Evolutionary conservation across 1,140 invertebrate genomes (phyloP).

Genomic region (Arion vulgaris): DNA sequence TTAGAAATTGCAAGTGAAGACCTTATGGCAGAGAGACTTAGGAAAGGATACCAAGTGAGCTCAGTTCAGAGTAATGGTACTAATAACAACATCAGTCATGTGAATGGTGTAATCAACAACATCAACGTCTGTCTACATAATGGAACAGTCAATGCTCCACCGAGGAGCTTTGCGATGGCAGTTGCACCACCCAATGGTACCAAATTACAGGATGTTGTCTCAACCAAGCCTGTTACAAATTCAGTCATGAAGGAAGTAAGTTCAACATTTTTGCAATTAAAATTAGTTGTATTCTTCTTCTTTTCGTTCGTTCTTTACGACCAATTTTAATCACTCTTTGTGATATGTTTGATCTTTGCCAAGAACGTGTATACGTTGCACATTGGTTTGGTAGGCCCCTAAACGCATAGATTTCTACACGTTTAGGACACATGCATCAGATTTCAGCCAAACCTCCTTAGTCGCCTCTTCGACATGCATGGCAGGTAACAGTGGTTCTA

Average conservation of each 20-base stretch:
- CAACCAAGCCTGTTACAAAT: background rate
- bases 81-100: background rate
- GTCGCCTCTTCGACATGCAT: no score
- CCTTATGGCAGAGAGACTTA: background rate
- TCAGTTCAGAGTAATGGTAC: background rate
- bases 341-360: no score
- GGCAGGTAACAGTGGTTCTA: no score
- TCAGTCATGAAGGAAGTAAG: background rate
- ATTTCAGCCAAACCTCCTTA: no score
- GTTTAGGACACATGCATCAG: no score
- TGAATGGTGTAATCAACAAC: background rate
- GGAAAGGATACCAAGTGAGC: background rate
- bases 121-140: background rate
- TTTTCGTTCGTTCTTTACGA: no score
- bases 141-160: background rate
- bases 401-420: no score
- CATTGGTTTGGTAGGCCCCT: no score
- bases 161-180: background rate
- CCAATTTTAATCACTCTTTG: no score
- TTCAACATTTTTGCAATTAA: no score
- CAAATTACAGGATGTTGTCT: background rate
- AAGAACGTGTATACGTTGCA: no score
- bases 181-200: background rate
- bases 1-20: constrained; percentile 36
- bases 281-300: no score